A percentile compares a stretch with the other conserved stretches of the same genome.
These are phyloP conservation scores for Poeciliopsis turneri DNA, from an alignment of 2,797 vertebrate species.

Conservation along the genomic window DNA sequence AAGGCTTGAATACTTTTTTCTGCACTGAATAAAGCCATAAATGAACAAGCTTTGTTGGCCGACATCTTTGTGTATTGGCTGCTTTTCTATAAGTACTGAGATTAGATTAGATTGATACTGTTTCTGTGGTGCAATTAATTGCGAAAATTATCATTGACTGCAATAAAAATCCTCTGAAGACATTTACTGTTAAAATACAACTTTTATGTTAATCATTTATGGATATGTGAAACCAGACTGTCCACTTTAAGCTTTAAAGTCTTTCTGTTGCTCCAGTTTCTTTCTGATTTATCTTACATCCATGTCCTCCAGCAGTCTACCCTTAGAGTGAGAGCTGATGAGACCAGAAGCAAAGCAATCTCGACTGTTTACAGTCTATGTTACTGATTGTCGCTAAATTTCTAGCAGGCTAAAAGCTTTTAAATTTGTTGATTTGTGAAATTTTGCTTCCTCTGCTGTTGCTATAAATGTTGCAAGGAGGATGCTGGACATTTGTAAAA, in stretches of 20 bases:
- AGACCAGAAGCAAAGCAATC: not conserved
- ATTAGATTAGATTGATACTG: not conserved
- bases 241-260: constrained; percentile 18
- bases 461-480: too few species aligned
- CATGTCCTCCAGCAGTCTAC: not conserved
- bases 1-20: not conserved
- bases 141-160: not conserved
- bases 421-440: not conserved
- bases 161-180: not conserved
- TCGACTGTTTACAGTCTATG: not conserved
- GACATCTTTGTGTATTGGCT: not conserved
- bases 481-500: not conserved
- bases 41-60: not conserved
- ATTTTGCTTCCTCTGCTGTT: not conserved
- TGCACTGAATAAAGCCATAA: not conserved
- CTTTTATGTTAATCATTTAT: not conserved
- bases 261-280: constrained; percentile 6
- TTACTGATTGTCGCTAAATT: not conserved
- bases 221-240: constrained; percentile 10
- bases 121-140: not conserved
- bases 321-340: constrained; percentile 1
- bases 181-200: not conserved
- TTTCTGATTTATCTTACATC: not conserved
- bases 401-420: not conserved
- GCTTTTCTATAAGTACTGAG: not conserved